Conservation (phyloP, 2,113 vertebrate species). For the Sciurus niger region DNA sequence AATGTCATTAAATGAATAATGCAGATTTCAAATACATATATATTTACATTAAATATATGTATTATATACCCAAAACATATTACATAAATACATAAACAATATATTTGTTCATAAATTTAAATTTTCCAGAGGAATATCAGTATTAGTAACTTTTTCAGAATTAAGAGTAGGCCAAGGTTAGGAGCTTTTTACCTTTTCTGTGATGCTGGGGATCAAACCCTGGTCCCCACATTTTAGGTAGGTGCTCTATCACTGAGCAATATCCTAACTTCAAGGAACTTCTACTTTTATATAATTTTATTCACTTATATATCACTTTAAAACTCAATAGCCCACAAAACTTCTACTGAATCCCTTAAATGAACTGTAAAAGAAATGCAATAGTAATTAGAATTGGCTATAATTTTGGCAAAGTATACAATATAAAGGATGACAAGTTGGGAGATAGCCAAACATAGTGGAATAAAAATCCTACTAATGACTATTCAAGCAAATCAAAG, state of each 20-base stretch:
- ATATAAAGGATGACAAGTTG: not conserved
- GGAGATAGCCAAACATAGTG: not conserved
- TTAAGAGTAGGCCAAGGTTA: not conserved
- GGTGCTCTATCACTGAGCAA: not conserved
- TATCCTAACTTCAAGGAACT: not conserved
- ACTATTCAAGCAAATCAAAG: conserved; percentile 6
- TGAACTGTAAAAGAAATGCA: conserved; percentile 49
- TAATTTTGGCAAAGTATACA: conserved; percentile 28
- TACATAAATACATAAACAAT: conserved; percentile 13
- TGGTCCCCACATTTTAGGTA: not conserved
- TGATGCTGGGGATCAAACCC: not conserved
- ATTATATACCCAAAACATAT: conserved; percentile 40
- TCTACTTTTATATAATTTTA: not conserved
- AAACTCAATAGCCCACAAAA: not conserved
- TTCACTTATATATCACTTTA: not conserved
- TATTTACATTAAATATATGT: not conserved
- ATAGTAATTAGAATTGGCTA: conserved; percentile 15
- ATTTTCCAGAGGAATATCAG: conserved; percentile 39
- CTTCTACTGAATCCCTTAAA: conserved; percentile 18
- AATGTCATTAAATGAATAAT: conserved; percentile 53
- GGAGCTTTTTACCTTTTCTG: not conserved
- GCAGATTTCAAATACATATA: conserved; percentile 61
- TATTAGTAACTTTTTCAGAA: conserved; percentile 53
- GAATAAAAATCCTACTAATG: not conserved
- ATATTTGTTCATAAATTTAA: conserved; percentile 41